Base-by-base conservation (phyloP, 2,113 vertebrate genomes). In the Danionella cerebrum region DNA sequence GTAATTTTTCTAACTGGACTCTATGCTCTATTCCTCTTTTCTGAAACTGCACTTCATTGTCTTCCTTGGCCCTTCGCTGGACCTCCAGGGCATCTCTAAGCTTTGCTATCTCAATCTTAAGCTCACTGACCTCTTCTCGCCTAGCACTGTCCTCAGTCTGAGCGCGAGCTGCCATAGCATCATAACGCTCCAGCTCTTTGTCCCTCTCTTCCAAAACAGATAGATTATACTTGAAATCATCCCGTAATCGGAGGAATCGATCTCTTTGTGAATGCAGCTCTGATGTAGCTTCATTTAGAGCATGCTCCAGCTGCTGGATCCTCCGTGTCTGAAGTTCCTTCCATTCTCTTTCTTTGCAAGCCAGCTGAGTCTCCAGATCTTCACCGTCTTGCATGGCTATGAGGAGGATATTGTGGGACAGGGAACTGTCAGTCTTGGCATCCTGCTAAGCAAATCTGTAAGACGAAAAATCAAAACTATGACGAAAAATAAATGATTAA, bases 171-270 rank as follows among this genome's bases (percentile, higher is more conserved):
- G 84, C 74, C 7, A 80, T 72, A 0, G 72, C 54, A 1, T 90
- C 89, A 2, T 83, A 91, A 41, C 1, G 78, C 69, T 89, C 74
- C 54, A 95, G 78, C 70, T 92, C 90, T 4, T 4, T 65, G 65
- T 91, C 91, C 45, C 89, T 80, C 72, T 92, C 89, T 60, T 86
- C 88, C 64, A 94, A 74, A 62, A 91, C 75, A 39, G 53, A 66
- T 50, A 92, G 73, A 71, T 93, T 92, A 74, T 87, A 89, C 21
- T 84, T 63, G 19, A 93, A 93, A 69, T 90, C 89, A 54, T 91
- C 85, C 70, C 73, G 86, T 42, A 93, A 72, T 9, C 67, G 53
- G 36, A 51, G 70, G 58, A 88, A 83, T 53, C 78, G 75, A 5
- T 78, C 80, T 63, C 70, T 80, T 14, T 79, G 48, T 36, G 78